phyloP scores from a whole-genome alignment of 2,113 vertebrate genomes.

The Pangasianodon hypophthalmus region DNA sequence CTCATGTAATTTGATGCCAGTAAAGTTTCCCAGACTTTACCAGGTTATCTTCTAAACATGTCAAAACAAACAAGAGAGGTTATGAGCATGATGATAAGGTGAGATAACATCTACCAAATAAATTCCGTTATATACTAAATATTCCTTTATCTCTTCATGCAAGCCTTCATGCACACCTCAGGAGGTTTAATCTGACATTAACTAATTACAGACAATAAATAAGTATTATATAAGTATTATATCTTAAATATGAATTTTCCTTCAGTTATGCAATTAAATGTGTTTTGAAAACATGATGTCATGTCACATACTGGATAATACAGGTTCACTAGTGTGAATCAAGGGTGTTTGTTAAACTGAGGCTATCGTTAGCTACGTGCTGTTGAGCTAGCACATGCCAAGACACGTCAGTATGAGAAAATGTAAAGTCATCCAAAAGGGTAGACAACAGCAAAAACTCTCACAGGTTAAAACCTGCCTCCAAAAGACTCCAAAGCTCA shows the following conservation, averaged over 20 bases:
- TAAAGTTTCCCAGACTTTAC: slow-evolving; percentile 27
- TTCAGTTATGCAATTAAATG: neutral
- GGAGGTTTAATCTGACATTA: neutral
- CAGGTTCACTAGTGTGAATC: neutral
- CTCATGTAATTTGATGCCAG: slow-evolving; percentile 18
- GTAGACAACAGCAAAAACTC: slow-evolving; percentile 20
- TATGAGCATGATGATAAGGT: slow-evolving; percentile 10
- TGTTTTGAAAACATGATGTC: neutral
- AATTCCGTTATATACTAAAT: neutral
- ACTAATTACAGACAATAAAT: neutral
- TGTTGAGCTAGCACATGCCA: neutral
- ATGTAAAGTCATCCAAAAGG: slow-evolving; percentile 8
- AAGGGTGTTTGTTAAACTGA: neutral
- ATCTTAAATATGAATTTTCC: neutral
- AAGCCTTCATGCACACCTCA: neutral
- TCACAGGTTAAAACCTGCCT: slow-evolving; percentile 25
- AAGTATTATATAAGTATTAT: neutral
- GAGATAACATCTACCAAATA: slow-evolving; percentile 30
- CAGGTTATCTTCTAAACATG: slow-evolving; percentile 42
- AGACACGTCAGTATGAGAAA: slow-evolving; percentile 9
- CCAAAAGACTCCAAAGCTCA: neutral
- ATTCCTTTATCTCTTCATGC: slow-evolving; percentile 13
- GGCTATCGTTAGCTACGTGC: neutral
- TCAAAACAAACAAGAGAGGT: slow-evolving; percentile 43
- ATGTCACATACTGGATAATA: neutral